Base-by-base conservation (phyloP, 2,888 invertebrate species). In the Physocephala rufipes region DNA sequence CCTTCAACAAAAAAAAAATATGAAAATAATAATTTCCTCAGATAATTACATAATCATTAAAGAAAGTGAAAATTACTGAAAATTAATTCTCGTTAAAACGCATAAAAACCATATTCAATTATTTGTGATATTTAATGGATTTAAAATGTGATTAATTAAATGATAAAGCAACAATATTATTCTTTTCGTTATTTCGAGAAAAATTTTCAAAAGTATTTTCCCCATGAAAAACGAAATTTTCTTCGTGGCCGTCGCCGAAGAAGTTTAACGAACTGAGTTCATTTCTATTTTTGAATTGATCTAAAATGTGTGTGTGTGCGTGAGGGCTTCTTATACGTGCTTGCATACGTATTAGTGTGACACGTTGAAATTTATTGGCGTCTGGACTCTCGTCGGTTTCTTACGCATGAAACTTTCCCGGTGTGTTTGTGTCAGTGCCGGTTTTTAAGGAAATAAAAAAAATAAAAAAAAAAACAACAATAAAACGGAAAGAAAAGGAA, bases 211-310 rank as follows among this genome's bases (percentile, higher is more conserved):
- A 36, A 36, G 36, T 36, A 36, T 36, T 4, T 36, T 36, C 36
- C 36, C 9, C 5, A 36, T 36, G 36, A 67, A 61, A 70, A 43
- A 55, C 24, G 28, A 61, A 66, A 61, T 58, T 51, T 36, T 59
- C 64, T 58, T 67, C 30, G n/a, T 43, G 67, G 69, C 66, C 30
- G 74, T n/a, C 30, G 74, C 49, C 77, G 76, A 78, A 80, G 73
- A 84, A 83, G 84, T 84, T 84, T 85, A 84, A 85, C 85, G 85
- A 84, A 85, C 85, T 85, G 86, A 86, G 85, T 85, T 85, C 85
- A 85, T 86, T 84, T 85, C 85, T 85, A 85, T 85, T 86, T 85
- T 86, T 84, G 84, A 84, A 71, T 71, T 71, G 63, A 16, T 66
- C 71, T 55, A 47, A 66, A 73, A 71, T 73, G 65, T 67, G 67